Conservation (phyloP, 2,797 vertebrate species). For the Tragelaphus oryx region DNA sequence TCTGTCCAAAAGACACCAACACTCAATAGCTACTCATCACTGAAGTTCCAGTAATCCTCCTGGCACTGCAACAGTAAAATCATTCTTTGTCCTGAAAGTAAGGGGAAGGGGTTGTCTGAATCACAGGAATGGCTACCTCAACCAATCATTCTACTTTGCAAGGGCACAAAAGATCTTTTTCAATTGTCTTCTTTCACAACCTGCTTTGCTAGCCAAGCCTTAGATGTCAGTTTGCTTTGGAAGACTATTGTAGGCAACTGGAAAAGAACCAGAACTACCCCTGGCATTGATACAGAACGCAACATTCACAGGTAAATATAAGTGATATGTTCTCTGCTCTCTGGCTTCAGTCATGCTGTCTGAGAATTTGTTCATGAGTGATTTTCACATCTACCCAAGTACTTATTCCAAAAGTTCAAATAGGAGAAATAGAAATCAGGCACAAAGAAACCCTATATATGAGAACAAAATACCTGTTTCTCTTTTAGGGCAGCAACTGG, state of each 20-base stretch:
- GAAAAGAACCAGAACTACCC: neutral
- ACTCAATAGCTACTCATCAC: neutral
- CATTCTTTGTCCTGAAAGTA: conserved; percentile 47
- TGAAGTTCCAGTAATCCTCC: neutral
- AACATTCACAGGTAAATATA: neutral
- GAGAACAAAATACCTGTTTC: neutral
- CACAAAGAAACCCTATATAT: neutral
- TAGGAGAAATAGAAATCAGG: neutral
- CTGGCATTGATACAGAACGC: neutral
- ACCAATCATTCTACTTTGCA: neutral
- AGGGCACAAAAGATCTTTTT: conserved; percentile 54
- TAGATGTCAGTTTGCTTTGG: neutral
- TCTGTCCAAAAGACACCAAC: neutral
- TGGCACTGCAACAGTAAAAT: neutral
- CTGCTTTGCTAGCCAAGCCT: neutral
- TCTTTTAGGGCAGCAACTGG: neutral
- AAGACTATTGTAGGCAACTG: neutral
- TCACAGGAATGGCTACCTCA: neutral
- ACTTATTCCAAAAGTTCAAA: neutral
- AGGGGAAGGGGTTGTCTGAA: neutral
- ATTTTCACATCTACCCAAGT: neutral
- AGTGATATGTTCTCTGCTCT: neutral
- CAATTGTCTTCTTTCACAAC: conserved; percentile 46
- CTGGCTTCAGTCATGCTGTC: neutral
- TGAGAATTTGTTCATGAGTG: neutral